Evolutionary conservation across 2,113 vertebrate species (phyloP).

Genomic region (Cryptotis parvus): DNA sequence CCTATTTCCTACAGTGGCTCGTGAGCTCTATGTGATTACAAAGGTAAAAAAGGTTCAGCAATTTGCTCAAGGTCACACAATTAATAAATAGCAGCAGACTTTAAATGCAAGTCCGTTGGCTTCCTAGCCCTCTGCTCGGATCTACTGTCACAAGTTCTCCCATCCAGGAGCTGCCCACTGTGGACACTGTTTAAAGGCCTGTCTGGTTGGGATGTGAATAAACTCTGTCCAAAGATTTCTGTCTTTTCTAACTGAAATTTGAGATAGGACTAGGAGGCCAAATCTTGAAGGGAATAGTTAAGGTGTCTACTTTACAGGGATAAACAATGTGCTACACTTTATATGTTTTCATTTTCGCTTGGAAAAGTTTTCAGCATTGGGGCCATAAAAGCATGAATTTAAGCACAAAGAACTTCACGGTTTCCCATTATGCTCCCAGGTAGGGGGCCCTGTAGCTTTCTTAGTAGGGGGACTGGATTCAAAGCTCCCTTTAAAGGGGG

Average conservation of each 20-base stretch:
- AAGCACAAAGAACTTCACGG: background rate
- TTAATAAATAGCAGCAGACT: constrained; percentile 1
- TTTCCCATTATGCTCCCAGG: background rate
- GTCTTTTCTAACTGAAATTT: constrained; percentile 29
- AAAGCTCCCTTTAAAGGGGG: no score
- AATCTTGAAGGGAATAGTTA: constrained; percentile 11
- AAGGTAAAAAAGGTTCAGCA: background rate
- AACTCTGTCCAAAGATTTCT: background rate
- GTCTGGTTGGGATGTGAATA: background rate
- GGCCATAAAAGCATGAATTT: background rate
- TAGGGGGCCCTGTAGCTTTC: background rate
- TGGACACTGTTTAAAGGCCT: constrained; percentile 1
- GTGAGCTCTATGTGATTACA: background rate
- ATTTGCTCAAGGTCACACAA: constrained; percentile 35
- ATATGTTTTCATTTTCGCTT: constrained; percentile 9
- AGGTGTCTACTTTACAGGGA: background rate
- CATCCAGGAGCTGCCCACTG: background rate
- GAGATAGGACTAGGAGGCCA: constrained; percentile 1
- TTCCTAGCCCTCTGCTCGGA: background rate
- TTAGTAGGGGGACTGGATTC: background rate
- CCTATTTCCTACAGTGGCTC: background rate
- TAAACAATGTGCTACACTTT: background rate
- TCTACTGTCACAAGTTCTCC: background rate
- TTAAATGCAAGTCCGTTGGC: background rate
- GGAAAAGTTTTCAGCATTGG: constrained; percentile 14